Base-by-base conservation (phyloP, 2,113 vertebrate genomes). In the Micronycteris hirsuta region DNA sequence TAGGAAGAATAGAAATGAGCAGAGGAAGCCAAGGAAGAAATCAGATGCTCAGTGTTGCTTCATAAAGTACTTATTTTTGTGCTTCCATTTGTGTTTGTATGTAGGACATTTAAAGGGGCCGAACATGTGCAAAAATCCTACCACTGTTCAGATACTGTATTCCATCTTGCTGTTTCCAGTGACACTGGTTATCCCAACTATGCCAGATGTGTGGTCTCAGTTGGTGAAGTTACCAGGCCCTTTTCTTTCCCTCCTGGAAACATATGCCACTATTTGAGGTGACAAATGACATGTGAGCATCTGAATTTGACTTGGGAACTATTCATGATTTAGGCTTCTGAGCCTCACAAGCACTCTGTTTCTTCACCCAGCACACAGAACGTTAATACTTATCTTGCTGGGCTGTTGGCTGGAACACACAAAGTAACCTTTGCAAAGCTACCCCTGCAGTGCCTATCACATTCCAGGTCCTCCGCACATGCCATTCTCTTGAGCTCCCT, bases 161-260 rank as follows among this genome's bases (percentile, higher is more conserved):
- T 87, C 38, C 47, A n/a, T 77, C 54, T 84, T 88, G 61, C 71
- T 73, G 22, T 68, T 93, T 41, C 41, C 24, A 52, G 38, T n/a
- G 61, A 91, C 24, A 54, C 5, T 14, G 31, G 3, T 41, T 45
- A 61, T 78, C 36, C 68, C 56, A 87, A 54, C 41, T 54, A 7
- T 0, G 54, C 47, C 15, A 22, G 36, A 77, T 67, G 16, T 52
- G 63, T 80, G 90, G 24, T n/a, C 70, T 94, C 43, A 1, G 11
- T 52, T 19, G 11, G 17, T n/a, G 41, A 56, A 41, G 24, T 73
- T 47, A 78, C 24, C 54, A 78, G 70, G 20, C 41, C 43, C 22
- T 82, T 12, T 82, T 45, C 17, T 82, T 88, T 73, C 61, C 68
- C 17, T 56, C 31, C 28, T 83, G 38, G 81, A 82, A 87, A 83